Conservation (phyloP, 2,113 vertebrate species). For the Heliornis fulica region DNA sequence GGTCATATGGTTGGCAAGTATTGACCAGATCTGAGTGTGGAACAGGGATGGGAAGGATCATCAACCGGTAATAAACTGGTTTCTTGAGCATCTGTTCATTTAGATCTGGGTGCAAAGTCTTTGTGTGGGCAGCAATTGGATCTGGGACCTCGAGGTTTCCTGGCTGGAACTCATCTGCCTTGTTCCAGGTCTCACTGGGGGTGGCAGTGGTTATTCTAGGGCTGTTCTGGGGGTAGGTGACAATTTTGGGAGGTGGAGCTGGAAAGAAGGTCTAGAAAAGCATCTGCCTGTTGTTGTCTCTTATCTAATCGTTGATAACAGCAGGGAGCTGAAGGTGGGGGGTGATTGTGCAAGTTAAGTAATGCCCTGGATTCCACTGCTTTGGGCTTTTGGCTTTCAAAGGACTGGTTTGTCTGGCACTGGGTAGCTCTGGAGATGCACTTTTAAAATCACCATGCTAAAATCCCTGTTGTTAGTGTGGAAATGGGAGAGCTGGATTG, state of each 20-base stretch:
- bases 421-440: not conserved
- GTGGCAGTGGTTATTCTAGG: not conserved
- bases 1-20: not conserved
- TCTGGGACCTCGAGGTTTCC: fast-evolving
- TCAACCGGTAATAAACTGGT: not conserved
- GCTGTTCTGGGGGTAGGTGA: not conserved
- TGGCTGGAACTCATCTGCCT: not conserved
- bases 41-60: not conserved
- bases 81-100: not conserved
- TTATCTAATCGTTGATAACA: not conserved
- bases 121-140: not conserved
- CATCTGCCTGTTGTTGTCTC: not conserved
- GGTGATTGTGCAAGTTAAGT: not conserved
- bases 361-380: not conserved
- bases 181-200: fast-evolving
- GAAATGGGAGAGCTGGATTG: not conserved
- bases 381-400: not conserved
- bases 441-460: not conserved
- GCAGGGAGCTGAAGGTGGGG: not conserved
- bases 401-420: not conserved
- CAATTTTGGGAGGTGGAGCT: not conserved
- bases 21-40: not conserved
- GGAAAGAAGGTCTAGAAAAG: not conserved
- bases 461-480: not conserved
- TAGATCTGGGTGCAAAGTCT: not conserved